Evolutionary conservation across 2,888 invertebrate species (phyloP), one percentile per base, ranked within the genome.

Genomic region (Taphrorychus bicolor): DNA sequence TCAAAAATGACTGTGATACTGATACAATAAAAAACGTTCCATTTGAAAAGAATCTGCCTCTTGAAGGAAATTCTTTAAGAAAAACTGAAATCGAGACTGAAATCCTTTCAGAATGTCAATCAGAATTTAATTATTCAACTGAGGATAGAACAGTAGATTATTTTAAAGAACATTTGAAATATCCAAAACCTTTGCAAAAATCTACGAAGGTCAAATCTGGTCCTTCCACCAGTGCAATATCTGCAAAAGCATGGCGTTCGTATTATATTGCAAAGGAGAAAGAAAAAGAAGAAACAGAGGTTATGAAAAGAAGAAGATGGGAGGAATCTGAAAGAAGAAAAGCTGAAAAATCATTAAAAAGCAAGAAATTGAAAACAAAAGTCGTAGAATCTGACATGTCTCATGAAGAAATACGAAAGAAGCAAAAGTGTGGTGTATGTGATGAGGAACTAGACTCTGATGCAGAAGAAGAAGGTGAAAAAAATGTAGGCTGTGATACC

Each of bases 101-200:
- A n/a, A n/a, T n/a, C n/a, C n/a, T n/a, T n/a, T n/a, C n/a, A n/a
- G n/a, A n/a, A n/a, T n/a, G n/a, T n/a, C n/a, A n/a, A n/a, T n/a
- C n/a, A n/a, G n/a, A n/a, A n/a, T n/a, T n/a, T n/a, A n/a, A n/a
- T n/a, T 53, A n/a, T 19, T 2, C 14, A 53, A 21, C 7, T 53
- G 53, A 22, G 53, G 23, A 53, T 11, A 11, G n/a, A 22, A 19
- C 11, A 48, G 18, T 14, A 16, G 42, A 60, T 52, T 14, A 14
- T 2, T 40, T 62, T 62, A 32, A 62, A 19, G 32, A 62, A 54
- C 62, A 62, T 19, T 48, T 63, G 24, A 18, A 5, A 63, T 57
- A 49, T 58, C 63, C 63, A 49, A 63, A 58, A 57, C 57, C 58
- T 22, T 16, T 57, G n/a, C 57, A 22, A 24, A 63, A 56, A 45